phyloP scores from a whole-genome alignment of 2,888 invertebrate genomes.

The Yponomeuta malinellus region DNA sequence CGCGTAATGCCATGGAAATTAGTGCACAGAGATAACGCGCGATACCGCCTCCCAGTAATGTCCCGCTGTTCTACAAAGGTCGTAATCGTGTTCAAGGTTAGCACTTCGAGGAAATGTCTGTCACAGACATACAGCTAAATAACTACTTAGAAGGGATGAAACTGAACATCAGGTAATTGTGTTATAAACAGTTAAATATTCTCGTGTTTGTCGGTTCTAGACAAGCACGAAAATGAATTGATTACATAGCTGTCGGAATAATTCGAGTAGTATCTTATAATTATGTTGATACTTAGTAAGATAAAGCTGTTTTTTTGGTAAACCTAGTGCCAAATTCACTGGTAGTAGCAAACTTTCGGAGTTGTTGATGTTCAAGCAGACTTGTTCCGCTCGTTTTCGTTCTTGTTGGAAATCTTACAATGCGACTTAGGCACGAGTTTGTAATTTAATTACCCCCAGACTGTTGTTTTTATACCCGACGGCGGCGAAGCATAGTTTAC shows the following conservation, averaged over 20 bases:
- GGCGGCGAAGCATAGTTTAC: background rate
- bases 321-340: background rate
- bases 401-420: background rate
- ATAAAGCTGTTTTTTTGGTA: background rate
- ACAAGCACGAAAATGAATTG: no score
- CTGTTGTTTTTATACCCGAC: background rate
- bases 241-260: no score
- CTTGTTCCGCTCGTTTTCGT: background rate
- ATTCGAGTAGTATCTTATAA: no score
- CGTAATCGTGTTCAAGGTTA: background rate
- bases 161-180: no score
- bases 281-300: background rate
- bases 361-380: background rate
- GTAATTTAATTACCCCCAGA: slow-evolving; percentile 3
- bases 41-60: slow-evolving; percentile 46
- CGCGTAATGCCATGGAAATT: slow-evolving; percentile 64
- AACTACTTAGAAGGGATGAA: background rate
- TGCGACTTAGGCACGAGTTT: slow-evolving; percentile 1
- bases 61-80: background rate
- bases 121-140: background rate
- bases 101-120: background rate
- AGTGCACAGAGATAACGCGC: slow-evolving; percentile 50
- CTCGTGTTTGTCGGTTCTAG: no score
- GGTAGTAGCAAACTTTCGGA: background rate
- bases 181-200: no score